These are phyloP conservation scores for Epinephelus fuscoguttatus DNA, from an alignment of 2,113 vertebrate species.

Conservation along the genomic window DNA sequence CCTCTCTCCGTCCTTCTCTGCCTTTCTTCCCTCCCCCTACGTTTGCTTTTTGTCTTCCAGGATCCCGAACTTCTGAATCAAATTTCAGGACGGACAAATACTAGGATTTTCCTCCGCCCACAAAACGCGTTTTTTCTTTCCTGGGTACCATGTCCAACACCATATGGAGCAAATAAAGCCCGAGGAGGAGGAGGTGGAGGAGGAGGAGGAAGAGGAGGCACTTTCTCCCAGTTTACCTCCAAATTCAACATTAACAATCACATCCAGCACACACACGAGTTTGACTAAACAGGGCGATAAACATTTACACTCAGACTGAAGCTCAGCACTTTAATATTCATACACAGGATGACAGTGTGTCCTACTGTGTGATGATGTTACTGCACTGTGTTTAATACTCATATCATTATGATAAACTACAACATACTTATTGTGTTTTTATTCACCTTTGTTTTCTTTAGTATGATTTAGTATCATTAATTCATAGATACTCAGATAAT, in stretches of 20 bases:
- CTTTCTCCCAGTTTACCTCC: conserved; percentile 66
- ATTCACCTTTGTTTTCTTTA: neutral
- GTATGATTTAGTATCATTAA: neutral
- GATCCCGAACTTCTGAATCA: conserved; percentile 86
- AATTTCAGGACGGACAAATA: conserved; percentile 85
- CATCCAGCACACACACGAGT: conserved; percentile 49
- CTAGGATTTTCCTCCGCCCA: conserved; percentile 82
- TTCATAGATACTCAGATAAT: too few species aligned
- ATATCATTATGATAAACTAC: neutral
- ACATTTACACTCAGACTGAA: conserved; percentile 57
- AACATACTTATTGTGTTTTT: neutral
- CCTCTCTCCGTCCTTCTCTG: conserved; percentile 46
- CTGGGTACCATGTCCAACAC: conserved; percentile 80
- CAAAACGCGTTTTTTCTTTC: conserved; percentile 42
- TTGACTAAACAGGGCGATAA: conserved; percentile 59
- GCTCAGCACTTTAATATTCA: conserved; percentile 1
- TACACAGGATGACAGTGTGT: neutral
- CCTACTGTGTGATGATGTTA: neutral
- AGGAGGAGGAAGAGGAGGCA: conserved; percentile 42
- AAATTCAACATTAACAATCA: conserved; percentile 54
- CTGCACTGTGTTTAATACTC: neutral
- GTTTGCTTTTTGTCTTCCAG: conserved; percentile 80
- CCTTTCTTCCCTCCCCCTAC: conserved; percentile 73
- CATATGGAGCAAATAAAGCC: conserved; percentile 85
- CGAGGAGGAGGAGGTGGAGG: conserved; percentile 16